Evolutionary conservation across 2,797 vertebrate genomes (phyloP).

Genomic region (Percopsis omiscomaycus): DNA sequence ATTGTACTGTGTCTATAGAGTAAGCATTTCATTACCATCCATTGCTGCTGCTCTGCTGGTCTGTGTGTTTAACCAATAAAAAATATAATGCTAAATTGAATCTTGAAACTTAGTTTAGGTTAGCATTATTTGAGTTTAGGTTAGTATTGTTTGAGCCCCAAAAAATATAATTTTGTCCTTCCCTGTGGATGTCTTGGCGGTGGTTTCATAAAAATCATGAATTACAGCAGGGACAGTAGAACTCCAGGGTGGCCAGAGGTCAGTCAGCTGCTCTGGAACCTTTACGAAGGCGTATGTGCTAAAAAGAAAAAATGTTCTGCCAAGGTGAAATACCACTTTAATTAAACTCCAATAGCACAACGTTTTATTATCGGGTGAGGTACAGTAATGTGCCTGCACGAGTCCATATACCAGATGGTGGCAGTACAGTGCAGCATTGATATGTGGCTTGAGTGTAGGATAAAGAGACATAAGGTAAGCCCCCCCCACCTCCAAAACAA

Average conservation of each 20-base stretch:
- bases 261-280: background rate
- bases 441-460: background rate
- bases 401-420: slow-evolving; percentile 49
- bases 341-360: slow-evolving; percentile 3
- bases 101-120: no score
- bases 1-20: no score
- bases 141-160: no score
- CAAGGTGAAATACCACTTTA: slow-evolving; percentile 16
- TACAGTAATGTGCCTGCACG: background rate
- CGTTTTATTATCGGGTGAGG: background rate
- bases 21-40: no score
- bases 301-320: background rate
- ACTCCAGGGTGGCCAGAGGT: background rate
- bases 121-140: no score
- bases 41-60: no score
- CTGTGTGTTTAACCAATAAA: no score
- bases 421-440: slow-evolving; percentile 44
- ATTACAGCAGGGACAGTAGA: background rate
- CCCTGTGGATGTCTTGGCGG: background rate
- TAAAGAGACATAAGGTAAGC: background rate
- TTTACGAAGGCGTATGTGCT: background rate
- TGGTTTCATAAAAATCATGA: background rate
- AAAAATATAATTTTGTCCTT: slow-evolving; percentile 8
- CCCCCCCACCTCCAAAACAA: background rate
- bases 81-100: no score